These are phyloP conservation scores for Diadema setosum DNA, from an alignment of 35 echinoderm and acorn worm species.

Conservation along the genomic window DNA sequence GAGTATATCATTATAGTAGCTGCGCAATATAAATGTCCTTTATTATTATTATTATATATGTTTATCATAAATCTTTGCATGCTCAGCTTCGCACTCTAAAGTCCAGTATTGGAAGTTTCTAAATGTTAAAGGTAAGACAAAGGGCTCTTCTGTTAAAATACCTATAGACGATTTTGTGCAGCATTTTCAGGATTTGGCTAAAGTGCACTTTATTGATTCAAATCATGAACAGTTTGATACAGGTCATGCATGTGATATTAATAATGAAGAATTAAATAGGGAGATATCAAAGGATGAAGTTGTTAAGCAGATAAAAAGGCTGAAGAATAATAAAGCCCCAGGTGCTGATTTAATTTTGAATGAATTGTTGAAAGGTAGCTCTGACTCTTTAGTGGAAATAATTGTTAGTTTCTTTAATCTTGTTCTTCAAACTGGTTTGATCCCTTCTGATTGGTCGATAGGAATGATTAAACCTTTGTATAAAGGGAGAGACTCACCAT, in stretches of 20 bases:
- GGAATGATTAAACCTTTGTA: too few relatives aligned
- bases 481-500: neutral
- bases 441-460: constrained; percentile 7
- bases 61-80: neutral
- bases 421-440: neutral
- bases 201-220: neutral
- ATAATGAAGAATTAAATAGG: neutral
- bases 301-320: too few relatives aligned
- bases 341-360: too few relatives aligned
- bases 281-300: too few relatives aligned
- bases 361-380: too few relatives aligned
- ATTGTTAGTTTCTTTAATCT: too few relatives aligned
- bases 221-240: neutral
- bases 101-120: neutral
- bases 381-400: too few relatives aligned
- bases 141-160: neutral
- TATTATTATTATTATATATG: too few relatives aligned
- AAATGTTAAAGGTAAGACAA: neutral
- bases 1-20: too few relatives aligned
- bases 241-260: neutral
- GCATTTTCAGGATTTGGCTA: neutral
- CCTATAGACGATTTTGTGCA: neutral
- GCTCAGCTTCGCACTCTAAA: neutral
- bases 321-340: too few relatives aligned
- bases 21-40: too few relatives aligned